phyloP scores from a whole-genome alignment of 1,140 invertebrate species.

The Oryctes rhinoceros region DNA sequence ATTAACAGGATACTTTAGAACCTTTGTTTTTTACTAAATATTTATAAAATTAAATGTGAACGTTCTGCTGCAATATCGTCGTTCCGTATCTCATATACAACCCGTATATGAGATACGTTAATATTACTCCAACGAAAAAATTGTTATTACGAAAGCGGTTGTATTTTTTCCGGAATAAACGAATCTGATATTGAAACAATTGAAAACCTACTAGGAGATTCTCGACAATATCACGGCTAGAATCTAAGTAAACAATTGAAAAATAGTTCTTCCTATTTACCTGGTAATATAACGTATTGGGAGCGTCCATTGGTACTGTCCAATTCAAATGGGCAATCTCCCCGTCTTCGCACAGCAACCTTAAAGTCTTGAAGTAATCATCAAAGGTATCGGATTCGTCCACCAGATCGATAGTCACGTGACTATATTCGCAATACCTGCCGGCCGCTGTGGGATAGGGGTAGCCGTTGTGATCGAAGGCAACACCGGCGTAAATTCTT shows the following conservation, averaged over 20 bases:
- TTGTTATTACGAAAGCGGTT: too few relatives aligned
- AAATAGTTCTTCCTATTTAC: constrained; percentile 62
- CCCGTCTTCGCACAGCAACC: constrained; percentile 77
- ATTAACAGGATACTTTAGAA: constrained; percentile 36
- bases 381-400: constrained; percentile 73
- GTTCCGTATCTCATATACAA: too few relatives aligned
- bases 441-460: constrained; percentile 80
- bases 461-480: constrained; percentile 76
- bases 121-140: too few relatives aligned
- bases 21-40: neutral
- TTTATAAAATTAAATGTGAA: too few relatives aligned
- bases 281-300: constrained; percentile 87
- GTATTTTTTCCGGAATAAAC: too few relatives aligned
- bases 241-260: too few relatives aligned
- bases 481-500: constrained; percentile 81
- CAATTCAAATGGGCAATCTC: constrained; percentile 78
- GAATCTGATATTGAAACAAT: too few relatives aligned
- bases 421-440: constrained; percentile 79
- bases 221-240: too few relatives aligned
- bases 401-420: constrained; percentile 75
- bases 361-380: constrained; percentile 78
- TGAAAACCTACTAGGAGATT: too few relatives aligned
- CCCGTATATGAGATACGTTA: too few relatives aligned
- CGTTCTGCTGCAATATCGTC: too few relatives aligned
- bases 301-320: constrained; percentile 83